Percentiles rank a stretch among this genome's conserved stretches.
Evolutionary conservation across 2,888 invertebrate species (phyloP).

Genomic region (Sicus ferrugineus): DNA sequence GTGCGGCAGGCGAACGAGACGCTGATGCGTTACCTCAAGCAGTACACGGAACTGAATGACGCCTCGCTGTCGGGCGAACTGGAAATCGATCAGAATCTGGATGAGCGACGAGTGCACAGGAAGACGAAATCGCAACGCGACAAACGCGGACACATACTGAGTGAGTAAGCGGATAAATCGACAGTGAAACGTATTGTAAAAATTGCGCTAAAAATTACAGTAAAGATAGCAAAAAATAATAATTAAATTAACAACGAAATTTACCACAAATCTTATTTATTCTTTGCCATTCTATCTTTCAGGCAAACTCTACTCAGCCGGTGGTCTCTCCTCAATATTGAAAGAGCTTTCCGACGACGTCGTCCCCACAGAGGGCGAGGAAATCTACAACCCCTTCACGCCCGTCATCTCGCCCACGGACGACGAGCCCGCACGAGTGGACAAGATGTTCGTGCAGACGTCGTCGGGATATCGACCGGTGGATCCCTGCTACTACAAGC

Average conservation of each 20-base stretch:
- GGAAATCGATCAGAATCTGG: constrained; percentile 64
- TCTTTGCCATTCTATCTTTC: constrained; percentile 18
- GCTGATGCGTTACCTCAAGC: constrained; percentile 64
- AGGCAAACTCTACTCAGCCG: constrained; percentile 63
- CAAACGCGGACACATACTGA: constrained; percentile 61
- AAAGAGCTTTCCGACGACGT: constrained; percentile 65
- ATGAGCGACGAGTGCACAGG: constrained; percentile 63
- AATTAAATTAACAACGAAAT: not conserved
- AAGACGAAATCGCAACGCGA: constrained; percentile 65
- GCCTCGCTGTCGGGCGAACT: constrained; percentile 64
- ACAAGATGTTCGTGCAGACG: constrained; percentile 66
- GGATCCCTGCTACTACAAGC: constrained; percentile 63
- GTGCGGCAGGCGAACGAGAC: constrained; percentile 65
- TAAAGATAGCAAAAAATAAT: not conserved
- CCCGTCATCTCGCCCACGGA: constrained; percentile 65
- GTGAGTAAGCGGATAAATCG: constrained; percentile 50
- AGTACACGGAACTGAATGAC: constrained; percentile 65
- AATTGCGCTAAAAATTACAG: not conserved
- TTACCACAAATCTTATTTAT: not conserved
- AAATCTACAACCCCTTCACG: constrained; percentile 66
- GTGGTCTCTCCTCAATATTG: constrained; percentile 62
- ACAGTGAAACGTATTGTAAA: not conserved
- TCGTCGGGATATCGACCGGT: constrained; percentile 65
- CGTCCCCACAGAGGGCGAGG: constrained; percentile 62
- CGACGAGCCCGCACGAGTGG: constrained; percentile 63